These are phyloP conservation scores for Orestias chungarensis DNA, from an alignment of 2,797 vertebrate species.

Conservation along the genomic window DNA sequence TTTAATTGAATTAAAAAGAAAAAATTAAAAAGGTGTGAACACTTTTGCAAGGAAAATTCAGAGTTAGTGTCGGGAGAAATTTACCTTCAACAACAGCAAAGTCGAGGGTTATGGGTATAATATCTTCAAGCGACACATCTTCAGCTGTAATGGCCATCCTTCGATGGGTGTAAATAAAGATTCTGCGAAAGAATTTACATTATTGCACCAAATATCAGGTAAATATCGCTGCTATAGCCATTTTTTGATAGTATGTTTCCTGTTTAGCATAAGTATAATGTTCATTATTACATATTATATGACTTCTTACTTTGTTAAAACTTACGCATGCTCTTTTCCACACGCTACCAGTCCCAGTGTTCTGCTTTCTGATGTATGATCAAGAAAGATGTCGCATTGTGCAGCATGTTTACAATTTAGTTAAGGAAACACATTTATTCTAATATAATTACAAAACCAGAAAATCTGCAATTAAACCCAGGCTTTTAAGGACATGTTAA, in stretches of 20 bases:
- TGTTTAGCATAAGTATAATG: too few species aligned
- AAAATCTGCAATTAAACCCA: neutral
- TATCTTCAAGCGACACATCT: slow-evolving; percentile 88
- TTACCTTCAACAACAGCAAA: slow-evolving; percentile 91
- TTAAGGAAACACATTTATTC: slow-evolving; percentile 73
- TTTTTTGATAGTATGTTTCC: neutral
- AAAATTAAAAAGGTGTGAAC: too few species aligned
- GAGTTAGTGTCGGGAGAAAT: neutral
- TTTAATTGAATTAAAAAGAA: too few species aligned
- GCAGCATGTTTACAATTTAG: slow-evolving; percentile 80
- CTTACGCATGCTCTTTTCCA: slow-evolving; percentile 80
- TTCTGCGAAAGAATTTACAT: slow-evolving; percentile 68
- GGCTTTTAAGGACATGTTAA: neutral
- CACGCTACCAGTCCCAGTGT: slow-evolving; percentile 88
- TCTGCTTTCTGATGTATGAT: slow-evolving; percentile 82
- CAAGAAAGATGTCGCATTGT: slow-evolving; percentile 80
- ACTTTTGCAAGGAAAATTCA: neutral
- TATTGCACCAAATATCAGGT: neutral
- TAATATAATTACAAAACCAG: neutral
- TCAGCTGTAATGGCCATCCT: slow-evolving; percentile 93
- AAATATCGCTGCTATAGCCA: neutral
- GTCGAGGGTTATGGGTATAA: slow-evolving; percentile 85
- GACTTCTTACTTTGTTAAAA: slow-evolving; percentile 28
- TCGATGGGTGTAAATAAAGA: slow-evolving; percentile 89
- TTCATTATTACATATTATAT: too few species aligned